Evolutionary conservation across 2,888 invertebrate species (phyloP).

Genomic region (Brachyopa scutellaris): DNA sequence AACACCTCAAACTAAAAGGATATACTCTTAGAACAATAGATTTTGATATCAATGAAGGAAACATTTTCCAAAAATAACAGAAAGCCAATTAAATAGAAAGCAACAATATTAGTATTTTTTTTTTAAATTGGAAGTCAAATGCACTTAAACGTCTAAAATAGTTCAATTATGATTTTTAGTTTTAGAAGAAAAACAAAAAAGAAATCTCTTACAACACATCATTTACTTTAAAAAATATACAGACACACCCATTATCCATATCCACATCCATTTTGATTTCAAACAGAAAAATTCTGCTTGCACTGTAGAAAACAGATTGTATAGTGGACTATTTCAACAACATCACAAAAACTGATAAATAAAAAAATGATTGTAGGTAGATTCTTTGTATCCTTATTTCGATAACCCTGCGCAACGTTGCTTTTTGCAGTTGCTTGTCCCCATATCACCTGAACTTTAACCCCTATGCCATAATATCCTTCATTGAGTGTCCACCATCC

Average conservation of each 20-base stretch:
- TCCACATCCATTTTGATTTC: conserved; percentile 31
- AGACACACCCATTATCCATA: conserved; percentile 46
- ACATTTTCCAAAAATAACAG: not conserved
- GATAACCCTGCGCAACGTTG: conserved; percentile 12
- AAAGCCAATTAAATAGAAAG: conserved; percentile 23
- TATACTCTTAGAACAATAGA: conserved; percentile 37
- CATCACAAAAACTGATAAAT: conserved; percentile 22
- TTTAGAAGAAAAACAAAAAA: not conserved
- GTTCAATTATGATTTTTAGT: not conserved
- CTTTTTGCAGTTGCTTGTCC: conserved; percentile 32
- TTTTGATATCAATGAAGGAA: conserved; percentile 13
- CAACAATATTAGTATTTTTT: conserved; percentile 53
- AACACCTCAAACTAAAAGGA: not conserved
- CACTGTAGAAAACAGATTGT: conserved; percentile 39
- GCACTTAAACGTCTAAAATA: not conserved
- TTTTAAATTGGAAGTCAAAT: conserved; percentile 5
- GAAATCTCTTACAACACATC: conserved; percentile 37
- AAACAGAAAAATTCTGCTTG: conserved; percentile 35
- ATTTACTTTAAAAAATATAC: conserved; percentile 28
- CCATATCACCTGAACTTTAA: conserved; percentile 13
- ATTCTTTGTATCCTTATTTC: conserved; percentile 14
- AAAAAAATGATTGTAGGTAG: conserved; percentile 29
- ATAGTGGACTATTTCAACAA: not conserved
- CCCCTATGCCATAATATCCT: conserved; percentile 27
- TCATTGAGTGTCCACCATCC: conserved; percentile 14